phyloP scores from a whole-genome alignment of 2,888 invertebrate species.

The Pollenia griseotomentosa region DNA sequence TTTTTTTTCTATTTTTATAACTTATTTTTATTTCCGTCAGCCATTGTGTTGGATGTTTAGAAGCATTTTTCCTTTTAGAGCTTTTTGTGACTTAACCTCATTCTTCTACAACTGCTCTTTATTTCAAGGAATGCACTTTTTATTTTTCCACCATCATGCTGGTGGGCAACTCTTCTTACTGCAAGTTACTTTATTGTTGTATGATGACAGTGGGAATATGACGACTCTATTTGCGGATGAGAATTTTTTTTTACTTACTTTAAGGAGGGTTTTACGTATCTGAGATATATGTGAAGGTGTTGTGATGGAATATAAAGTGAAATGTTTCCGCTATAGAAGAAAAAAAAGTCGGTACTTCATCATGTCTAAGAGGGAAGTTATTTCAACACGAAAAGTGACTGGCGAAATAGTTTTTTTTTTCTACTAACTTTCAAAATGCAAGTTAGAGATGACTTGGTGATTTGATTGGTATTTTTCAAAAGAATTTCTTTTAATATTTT shows the following conservation, averaged over 20 bases:
- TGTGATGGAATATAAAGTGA: constrained; percentile 48
- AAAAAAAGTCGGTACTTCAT: constrained; percentile 23
- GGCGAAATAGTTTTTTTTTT: constrained; percentile 19
- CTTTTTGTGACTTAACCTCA: constrained; percentile 56
- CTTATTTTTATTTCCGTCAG: constrained; percentile 66
- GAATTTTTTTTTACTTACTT: background rate
- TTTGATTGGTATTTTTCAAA: background rate
- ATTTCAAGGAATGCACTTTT: constrained; percentile 41
- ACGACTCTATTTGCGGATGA: constrained; percentile 12
- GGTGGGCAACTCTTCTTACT: constrained; percentile 10
- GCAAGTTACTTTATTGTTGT: constrained; percentile 42
- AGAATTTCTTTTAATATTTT: too few relatives aligned
- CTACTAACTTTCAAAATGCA: background rate
- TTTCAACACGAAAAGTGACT: constrained; percentile 33
- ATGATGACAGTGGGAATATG: constrained; percentile 31
- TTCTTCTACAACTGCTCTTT: constrained; percentile 27
- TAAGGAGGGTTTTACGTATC: constrained; percentile 8
- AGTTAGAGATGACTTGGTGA: constrained; percentile 13
- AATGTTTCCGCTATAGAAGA: constrained; percentile 21
- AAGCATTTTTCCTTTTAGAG: constrained; percentile 19
- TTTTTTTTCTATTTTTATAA: background rate
- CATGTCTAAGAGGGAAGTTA: constrained; percentile 53
- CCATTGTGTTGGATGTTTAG: constrained; percentile 55
- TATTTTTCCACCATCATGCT: constrained; percentile 3
- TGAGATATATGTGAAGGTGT: constrained; percentile 30